These are phyloP conservation scores for Acanthiza pusilla DNA, from an alignment of 2,797 vertebrate species.

Conservation along the genomic window DNA sequence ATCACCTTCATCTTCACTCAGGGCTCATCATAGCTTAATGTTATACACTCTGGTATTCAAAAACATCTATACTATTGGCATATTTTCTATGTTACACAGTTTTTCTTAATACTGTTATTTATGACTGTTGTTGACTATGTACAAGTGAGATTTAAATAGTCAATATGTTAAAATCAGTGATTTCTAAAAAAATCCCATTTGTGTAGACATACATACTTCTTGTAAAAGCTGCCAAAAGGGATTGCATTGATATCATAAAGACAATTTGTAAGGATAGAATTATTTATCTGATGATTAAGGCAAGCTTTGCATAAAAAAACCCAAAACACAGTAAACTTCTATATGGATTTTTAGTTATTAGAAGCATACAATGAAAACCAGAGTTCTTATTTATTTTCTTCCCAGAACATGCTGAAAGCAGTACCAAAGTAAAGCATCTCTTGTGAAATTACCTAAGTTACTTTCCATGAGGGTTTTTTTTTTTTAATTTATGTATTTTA, in stretches of 20 bases:
- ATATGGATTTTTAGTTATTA: background rate
- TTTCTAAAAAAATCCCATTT: background rate
- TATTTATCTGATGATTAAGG: background rate
- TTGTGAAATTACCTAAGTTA: background rate
- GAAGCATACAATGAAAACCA: background rate
- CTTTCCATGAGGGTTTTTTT: background rate
- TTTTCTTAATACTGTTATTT: background rate
- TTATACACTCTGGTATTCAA: background rate
- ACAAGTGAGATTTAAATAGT: background rate
- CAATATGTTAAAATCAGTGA: background rate
- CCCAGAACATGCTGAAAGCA: background rate
- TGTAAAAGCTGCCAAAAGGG: background rate
- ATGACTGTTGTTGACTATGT: background rate
- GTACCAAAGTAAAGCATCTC: background rate
- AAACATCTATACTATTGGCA: background rate
- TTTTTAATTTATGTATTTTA: background rate
- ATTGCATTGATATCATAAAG: background rate
- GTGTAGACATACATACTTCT: accelerated
- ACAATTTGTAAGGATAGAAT: background rate
- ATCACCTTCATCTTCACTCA: background rate
- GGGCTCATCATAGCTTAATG: background rate
- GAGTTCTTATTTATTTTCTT: background rate
- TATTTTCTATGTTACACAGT: background rate
- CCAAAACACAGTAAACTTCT: background rate
- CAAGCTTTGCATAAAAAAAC: background rate